Base-by-base conservation (phyloP, 2,113 vertebrate species). In the Siphamia tubifer region DNA sequence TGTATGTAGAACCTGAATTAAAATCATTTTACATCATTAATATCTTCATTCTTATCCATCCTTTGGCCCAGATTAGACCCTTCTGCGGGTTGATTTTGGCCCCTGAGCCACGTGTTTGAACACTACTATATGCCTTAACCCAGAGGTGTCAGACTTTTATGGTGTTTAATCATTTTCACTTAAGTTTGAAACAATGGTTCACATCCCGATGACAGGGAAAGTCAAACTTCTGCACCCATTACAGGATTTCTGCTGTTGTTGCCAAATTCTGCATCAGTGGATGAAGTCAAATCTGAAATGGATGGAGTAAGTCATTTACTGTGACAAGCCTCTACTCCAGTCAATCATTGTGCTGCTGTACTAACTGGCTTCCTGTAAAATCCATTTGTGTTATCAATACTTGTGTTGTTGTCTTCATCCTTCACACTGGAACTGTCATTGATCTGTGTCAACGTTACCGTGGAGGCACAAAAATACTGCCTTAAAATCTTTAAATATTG, bases 361-460 rank as follows among this genome's bases (percentile, higher is more conserved):
- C 71, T 38, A 35, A 58, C 72, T 36, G 31, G 15, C 38, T 73
- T 74, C 30, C 68, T 55, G 56, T 68, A 36, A 73, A 79, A 84
- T 75, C 70, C 38, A 83, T 79, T 58, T 45, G 6, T 15, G 64
- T 35, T 69, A 78, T 84, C 82, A 79, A 77, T 84, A 81, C 32
- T 51, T 20, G 19, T 58, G 68, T 75, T 82, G 68, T 68, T 61
- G 65, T 70, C 75, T 71, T 43, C 44, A 36, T 83, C 73, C 62
- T 82, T 34, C 35, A 34, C 42, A 34, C 38, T 24, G 34, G 35
- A 34, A 5, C 52, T 15, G 58, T 13, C 42, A 73, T 80, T 70
- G 64, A 88, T 83, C 76, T 71, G 40, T 39, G 75, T 74, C 74
- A 80, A 69, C 24, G n/a, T n/a, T n/a, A n/a, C n/a, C n/a, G n/a